Evolutionary conservation across 2,113 vertebrate genomes (phyloP).

Genomic region (Rhinolophus ferrumequinum): DNA sequence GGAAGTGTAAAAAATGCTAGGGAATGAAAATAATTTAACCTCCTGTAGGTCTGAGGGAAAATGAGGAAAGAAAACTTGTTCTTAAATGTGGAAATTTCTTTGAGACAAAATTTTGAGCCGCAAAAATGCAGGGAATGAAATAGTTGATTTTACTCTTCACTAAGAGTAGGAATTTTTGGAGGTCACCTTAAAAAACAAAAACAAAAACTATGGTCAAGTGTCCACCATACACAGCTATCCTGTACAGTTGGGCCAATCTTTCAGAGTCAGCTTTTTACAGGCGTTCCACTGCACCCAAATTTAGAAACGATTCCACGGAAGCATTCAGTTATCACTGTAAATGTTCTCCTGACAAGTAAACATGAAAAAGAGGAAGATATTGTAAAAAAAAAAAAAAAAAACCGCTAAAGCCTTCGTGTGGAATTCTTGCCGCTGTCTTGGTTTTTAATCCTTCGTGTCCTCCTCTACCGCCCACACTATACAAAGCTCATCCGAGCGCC

Average conservation of each 20-base stretch:
- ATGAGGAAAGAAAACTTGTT: background rate
- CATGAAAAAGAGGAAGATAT: background rate
- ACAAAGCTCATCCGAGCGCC: background rate
- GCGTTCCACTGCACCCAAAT: background rate
- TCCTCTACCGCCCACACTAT: background rate
- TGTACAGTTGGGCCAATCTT: fast-evolving
- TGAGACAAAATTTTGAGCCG: background rate
- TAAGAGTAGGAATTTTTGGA: background rate
- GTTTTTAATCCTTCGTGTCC: background rate
- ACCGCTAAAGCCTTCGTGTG: background rate
- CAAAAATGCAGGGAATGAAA: background rate
- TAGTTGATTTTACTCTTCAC: background rate
- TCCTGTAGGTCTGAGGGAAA: background rate
- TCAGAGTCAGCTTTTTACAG: background rate
- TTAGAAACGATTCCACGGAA: background rate
- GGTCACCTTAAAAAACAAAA: background rate
- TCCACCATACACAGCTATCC: background rate
- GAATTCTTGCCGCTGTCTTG: background rate
- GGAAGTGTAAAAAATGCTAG: background rate
- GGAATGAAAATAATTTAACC: background rate
- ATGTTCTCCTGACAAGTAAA: background rate
- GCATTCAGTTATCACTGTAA: fast-evolving
- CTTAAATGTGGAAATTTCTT: background rate
- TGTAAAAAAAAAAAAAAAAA: background rate
- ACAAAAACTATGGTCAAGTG: fast-evolving